Conservation (phyloP, 2,113 vertebrate species). For the Strigops habroptila region DNA sequence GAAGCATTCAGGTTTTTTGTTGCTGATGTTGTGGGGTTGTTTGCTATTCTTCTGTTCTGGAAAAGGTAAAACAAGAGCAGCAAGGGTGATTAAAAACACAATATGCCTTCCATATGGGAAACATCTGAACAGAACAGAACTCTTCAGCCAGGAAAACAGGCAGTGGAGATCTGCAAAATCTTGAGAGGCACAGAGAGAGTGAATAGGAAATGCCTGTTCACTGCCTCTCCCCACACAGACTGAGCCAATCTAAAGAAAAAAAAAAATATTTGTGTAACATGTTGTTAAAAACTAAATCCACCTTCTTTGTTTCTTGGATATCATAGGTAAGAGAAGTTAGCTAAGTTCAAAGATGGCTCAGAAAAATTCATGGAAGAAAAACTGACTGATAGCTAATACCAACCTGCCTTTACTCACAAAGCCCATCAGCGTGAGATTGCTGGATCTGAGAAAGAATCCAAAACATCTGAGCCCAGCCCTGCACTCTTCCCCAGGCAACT, state of each 20-base stretch:
- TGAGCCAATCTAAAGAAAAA: not conserved
- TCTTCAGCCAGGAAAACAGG: not conserved
- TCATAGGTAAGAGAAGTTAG: not conserved
- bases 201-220: not conserved
- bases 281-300: not conserved
- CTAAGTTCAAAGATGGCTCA: not conserved
- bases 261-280: not conserved
- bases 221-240: not conserved
- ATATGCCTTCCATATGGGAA: slow-evolving; percentile 13
- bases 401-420: accelerated
- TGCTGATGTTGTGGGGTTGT: not conserved
- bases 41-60: not conserved
- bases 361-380: not conserved
- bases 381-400: not conserved
- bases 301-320: accelerated
- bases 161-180: not conserved
- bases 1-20: not conserved
- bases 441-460: not conserved
- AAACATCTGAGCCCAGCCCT: accelerated
- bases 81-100: not conserved
- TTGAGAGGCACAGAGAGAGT: not conserved
- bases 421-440: not conserved
- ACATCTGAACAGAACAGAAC: not conserved
- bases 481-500: not conserved
- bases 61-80: slow-evolving; percentile 10